Evolutionary conservation across 1,140 invertebrate genomes (phyloP).

Genomic region (Caerostris darwini): DNA sequence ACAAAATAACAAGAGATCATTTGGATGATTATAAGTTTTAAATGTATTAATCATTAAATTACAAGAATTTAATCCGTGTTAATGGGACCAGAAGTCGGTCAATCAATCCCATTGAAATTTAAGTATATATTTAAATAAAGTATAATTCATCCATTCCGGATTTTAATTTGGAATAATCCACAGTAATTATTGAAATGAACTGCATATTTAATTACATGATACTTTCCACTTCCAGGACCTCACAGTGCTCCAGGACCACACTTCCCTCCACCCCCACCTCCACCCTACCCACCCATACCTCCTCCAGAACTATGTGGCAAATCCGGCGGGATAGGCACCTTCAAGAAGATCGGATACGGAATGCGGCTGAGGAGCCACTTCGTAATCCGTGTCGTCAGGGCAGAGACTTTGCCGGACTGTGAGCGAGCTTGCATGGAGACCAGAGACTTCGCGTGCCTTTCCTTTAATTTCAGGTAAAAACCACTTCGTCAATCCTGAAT

Average conservation of each 20-base stretch:
- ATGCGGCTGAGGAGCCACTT: slow-evolving; percentile 89
- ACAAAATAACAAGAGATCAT: no score
- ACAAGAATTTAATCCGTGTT: no score
- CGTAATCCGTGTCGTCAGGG: slow-evolving; percentile 88
- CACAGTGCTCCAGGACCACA: slow-evolving; percentile 60
- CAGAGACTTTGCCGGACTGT: slow-evolving; percentile 88
- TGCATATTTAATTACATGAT: background rate
- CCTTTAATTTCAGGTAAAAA: slow-evolving; percentile 90
- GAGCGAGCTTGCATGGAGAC: slow-evolving; percentile 89
- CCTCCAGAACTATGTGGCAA: slow-evolving; percentile 63
- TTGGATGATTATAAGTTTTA: no score
- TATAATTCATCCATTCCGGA: no score
- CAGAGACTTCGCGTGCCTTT: slow-evolving; percentile 91
- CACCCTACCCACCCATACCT: slow-evolving; percentile 58
- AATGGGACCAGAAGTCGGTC: no score
- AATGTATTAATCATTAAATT: no score
- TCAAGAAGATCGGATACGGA: slow-evolving; percentile 86
- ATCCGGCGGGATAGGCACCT: slow-evolving; percentile 73
- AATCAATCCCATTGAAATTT: no score
- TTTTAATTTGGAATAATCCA: no score
- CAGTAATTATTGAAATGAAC: background rate
- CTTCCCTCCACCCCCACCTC: slow-evolving; percentile 49
- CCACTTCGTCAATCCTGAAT: no score
- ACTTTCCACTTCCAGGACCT: slow-evolving; percentile 12
- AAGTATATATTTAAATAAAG: no score